Base-by-base conservation (phyloP, 2,888 invertebrate species). In the Acrocera orbiculus region DNA sequence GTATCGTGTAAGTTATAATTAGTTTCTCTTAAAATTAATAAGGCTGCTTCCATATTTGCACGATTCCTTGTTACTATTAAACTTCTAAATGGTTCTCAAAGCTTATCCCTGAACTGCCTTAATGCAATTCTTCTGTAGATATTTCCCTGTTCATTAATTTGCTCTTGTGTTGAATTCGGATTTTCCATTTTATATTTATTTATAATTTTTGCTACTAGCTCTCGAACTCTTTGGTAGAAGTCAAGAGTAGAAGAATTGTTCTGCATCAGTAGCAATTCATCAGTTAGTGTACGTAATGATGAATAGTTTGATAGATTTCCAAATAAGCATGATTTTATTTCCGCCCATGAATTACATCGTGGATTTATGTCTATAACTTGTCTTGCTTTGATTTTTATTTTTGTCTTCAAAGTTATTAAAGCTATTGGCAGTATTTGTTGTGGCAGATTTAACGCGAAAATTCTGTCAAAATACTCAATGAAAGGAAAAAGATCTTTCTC, bases 161-260 rank as follows among this genome's bases (percentile, higher is more conserved):
- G 16, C 7, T 32, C 11, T 16, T 22, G 4, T 2, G 22, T 3
- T 22, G 22, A 9, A 4, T 22, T 4, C 4, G 4, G 22, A 3
- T 22, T 22, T 2, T 22, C 22, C 25, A 26, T 3, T 13, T 4
- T 13, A 16, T 16, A 17, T 32, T 26, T 19, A 26, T 32, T 13
- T 25, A 16, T 17, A 32, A 26, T 19, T 19, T 8, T 11, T 32
- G 32, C 17, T 26, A 26, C 16, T 32, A 26, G 7, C 3, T 26
- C 15, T 26, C 26, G 26, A 19, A 32, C 26, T 19, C 8, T 19
- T 9, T 32, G 7, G 14, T 26, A 32, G 26, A 32, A 32, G 13
- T 26, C 26, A 10, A 22, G 10, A 2, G 8, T 3, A 7, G 3
- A 22, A 10, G 22, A 22, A 22, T 22, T 22, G n/a, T 22, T 22